Evolutionary conservation across 1,140 invertebrate genomes (phyloP).

Genomic region (Gonatopus flavifemur): DNA sequence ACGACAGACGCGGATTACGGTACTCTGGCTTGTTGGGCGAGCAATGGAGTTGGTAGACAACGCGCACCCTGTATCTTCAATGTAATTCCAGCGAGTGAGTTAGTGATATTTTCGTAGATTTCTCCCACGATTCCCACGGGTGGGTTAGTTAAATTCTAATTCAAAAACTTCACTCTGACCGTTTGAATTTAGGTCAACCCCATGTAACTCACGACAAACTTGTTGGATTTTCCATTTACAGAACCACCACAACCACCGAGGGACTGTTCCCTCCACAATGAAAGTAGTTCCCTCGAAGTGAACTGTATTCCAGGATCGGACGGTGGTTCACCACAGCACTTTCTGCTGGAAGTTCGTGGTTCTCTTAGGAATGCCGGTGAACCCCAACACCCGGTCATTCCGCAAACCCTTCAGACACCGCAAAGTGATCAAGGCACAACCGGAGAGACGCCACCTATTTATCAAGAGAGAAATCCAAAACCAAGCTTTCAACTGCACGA

Average conservation of each 20-base stretch:
- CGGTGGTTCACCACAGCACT: slow-evolving; percentile 80
- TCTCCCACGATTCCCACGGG: too few relatives aligned
- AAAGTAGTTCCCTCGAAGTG: slow-evolving; percentile 68
- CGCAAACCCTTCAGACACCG: slow-evolving; percentile 58
- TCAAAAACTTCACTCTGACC: too few relatives aligned
- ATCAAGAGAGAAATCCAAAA: slow-evolving; percentile 62
- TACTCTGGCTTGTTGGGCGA: slow-evolving; percentile 83
- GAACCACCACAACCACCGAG: slow-evolving; percentile 69
- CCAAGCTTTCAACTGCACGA: slow-evolving; percentile 69
- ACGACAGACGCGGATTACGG: slow-evolving; percentile 72
- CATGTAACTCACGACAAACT: slow-evolving; percentile 2
- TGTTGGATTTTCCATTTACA: slow-evolving; percentile 46
- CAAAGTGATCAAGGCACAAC: slow-evolving; percentile 62
- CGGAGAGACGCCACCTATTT: slow-evolving; percentile 59
- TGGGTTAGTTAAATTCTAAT: too few relatives aligned
- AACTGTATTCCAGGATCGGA: slow-evolving; percentile 76
- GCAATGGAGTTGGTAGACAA: slow-evolving; percentile 79
- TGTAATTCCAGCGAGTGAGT: slow-evolving; percentile 79
- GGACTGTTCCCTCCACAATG: slow-evolving; percentile 70
- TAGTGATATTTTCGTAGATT: too few relatives aligned
- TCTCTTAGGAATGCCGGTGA: slow-evolving; percentile 51
- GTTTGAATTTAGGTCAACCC: too few relatives aligned
- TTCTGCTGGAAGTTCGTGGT: slow-evolving; percentile 79
- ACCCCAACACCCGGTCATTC: slow-evolving; percentile 35
- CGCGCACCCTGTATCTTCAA: slow-evolving; percentile 78